Percentiles rank a stretch among this genome's conserved stretches.
phyloP scores from a whole-genome alignment of 2,113 vertebrate genomes.

The Leiothrix lutea region DNA sequence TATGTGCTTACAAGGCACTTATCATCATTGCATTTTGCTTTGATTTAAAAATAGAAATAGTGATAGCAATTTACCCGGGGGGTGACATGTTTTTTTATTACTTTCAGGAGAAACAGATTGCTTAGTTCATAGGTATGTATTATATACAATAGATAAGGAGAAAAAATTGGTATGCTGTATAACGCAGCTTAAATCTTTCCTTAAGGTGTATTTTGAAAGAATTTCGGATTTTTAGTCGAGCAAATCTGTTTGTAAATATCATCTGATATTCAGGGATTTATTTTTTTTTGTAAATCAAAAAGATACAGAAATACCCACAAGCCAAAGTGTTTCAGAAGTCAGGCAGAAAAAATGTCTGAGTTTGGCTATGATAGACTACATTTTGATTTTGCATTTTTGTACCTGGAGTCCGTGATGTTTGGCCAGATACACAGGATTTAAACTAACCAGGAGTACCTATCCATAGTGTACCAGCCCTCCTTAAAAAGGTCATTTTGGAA shows the following conservation, averaged over 20 bases:
- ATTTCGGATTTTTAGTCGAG: not conserved
- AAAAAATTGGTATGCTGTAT: not conserved
- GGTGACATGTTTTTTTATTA: fast-evolving
- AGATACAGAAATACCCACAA: not conserved
- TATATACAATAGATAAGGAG: not conserved
- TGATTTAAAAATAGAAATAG: not conserved
- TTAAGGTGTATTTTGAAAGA: not conserved
- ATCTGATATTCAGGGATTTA: not conserved
- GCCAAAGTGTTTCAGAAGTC: not conserved
- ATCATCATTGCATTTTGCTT: not conserved
- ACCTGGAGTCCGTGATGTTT: not conserved
- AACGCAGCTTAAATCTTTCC: not conserved
- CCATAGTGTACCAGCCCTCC: not conserved
- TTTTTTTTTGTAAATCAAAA: not conserved
- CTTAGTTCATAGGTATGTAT: not conserved
- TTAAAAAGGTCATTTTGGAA: not conserved
- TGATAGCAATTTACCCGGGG: not conserved
- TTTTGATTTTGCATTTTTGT: not conserved
- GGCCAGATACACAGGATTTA: not conserved
- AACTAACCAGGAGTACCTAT: not conserved
- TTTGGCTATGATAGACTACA: not conserved
- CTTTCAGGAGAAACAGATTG: not conserved
- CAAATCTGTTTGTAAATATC: not conserved
- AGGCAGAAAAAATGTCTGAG: not conserved
- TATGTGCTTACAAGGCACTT: not conserved